Conservation (phyloP, 2,797 vertebrate genomes). For the Heliangelus exortis region DNA sequence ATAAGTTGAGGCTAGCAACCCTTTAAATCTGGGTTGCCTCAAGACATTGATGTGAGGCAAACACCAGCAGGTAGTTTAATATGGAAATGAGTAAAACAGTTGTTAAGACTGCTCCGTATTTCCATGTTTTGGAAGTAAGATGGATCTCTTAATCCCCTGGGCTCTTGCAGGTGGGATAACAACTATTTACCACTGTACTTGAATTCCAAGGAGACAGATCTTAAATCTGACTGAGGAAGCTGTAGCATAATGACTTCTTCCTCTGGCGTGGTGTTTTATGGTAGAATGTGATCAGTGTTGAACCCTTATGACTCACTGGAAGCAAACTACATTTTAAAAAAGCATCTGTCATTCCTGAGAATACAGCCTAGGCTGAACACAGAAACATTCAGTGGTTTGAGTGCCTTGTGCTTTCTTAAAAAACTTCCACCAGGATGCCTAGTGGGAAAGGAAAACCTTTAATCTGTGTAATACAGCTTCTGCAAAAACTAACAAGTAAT, state of each 20-base stretch:
- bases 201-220: background rate
- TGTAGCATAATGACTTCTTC: background rate
- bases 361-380: no score
- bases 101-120: background rate
- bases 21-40: background rate
- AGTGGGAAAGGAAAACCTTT: background rate
- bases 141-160: background rate
- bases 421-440: background rate
- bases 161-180: background rate
- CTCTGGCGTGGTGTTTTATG: background rate
- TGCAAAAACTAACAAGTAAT: background rate
- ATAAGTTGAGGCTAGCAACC: background rate
- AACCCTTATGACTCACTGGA: background rate
- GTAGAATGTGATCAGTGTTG: background rate
- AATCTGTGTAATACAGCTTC: background rate
- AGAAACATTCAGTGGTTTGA: background rate
- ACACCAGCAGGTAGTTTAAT: background rate
- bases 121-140: background rate
- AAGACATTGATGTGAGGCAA: background rate
- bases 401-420: background rate
- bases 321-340: background rate
- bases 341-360: background rate
- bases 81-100: background rate
- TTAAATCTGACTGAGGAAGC: background rate
- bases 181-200: background rate